Conservation (phyloP, 2,797 vertebrate species). For the Euthynnus affinis region DNA sequence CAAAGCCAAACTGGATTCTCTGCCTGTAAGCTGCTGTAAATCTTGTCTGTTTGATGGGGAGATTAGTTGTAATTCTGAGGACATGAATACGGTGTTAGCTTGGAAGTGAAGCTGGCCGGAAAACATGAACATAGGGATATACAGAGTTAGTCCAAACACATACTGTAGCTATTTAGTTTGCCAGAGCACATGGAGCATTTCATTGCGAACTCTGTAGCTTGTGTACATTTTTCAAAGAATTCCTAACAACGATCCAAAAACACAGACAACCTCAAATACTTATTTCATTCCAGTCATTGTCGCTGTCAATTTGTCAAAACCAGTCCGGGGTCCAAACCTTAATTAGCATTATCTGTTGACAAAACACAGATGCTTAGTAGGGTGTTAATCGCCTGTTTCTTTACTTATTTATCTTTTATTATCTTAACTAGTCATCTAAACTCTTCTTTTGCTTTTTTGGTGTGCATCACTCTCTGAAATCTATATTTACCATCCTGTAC, state of each 20-base stretch:
- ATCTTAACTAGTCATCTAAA: too few species aligned
- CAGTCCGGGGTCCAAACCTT: not conserved
- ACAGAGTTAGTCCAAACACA: constrained; percentile 40
- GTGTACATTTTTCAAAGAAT: not conserved
- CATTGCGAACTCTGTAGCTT: not conserved
- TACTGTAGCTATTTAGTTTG: not conserved
- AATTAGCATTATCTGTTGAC: not conserved
- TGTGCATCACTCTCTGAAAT: too few species aligned
- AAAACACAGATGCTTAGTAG: not conserved
- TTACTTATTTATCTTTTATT: too few species aligned
- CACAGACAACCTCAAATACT: not conserved
- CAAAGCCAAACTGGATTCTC: constrained; percentile 74
- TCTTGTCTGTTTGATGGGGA: constrained; percentile 79
- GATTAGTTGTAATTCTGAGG: constrained; percentile 79
- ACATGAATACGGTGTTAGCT: constrained; percentile 75
- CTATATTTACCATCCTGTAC: too few species aligned
- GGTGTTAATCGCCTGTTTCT: not conserved
- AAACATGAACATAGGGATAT: constrained; percentile 48
- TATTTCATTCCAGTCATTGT: not conserved
- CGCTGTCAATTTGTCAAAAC: not conserved
- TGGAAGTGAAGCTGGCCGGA: constrained; percentile 56
- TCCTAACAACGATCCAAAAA: not conserved
- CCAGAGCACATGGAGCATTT: constrained; percentile 2
- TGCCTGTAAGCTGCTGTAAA: constrained; percentile 76
- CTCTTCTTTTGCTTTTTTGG: too few species aligned